Evolutionary conservation across 2,797 vertebrate species (phyloP), one percentile per base, ranked within the genome.

Genomic region (Benthosema pterotum): DNA sequence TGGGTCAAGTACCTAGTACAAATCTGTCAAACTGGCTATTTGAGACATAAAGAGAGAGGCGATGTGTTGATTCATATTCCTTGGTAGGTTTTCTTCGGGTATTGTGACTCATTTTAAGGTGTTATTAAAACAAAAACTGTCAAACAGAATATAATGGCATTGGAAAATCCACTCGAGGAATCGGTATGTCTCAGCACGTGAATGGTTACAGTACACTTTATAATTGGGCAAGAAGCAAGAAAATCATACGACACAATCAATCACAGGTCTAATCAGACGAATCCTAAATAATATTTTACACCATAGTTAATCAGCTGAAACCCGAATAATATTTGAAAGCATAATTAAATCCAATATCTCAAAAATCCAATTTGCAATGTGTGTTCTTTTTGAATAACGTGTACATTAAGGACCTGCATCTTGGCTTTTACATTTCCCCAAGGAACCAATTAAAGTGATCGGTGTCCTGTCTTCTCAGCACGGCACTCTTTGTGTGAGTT

Each of bases 401-500:
- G 43, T 75, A 82, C 74, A 78, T 69, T 73, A 60, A 45, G 71
- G 74, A 62, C 60, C 64, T 51, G 57, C 60, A 65, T 58, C 18
- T 65, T 74, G 62, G 58, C 48, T 69, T 78, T 72, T 74, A 60
- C 67, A 74, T 77, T 80, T 83, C 83, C 78, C 85, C 45, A 15
- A 74, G 81, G 80, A 87, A 56, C 77, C 79, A 88, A 87, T 87
- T 87, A 87, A 83, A 73, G 71, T 84, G 82, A 83, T 75, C 78
- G 87, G 77, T 83, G 60, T 68, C 68, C 79, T 81, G 75, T 78
- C 69, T 75, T 68, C 71, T 63, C 70, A 54, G 57, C 66, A 32
- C 18, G 25, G 42, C 47, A 42, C 28, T 61, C 50, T 57, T 48
- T 63, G 59, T 61, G 47, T 61, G 59, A 51, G 47, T 61, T 42